Percentiles rank a stretch among this genome's conserved stretches.
These are phyloP conservation scores for Danio tinwini DNA, from an alignment of 2,797 vertebrate genomes.

Conservation along the genomic window DNA sequence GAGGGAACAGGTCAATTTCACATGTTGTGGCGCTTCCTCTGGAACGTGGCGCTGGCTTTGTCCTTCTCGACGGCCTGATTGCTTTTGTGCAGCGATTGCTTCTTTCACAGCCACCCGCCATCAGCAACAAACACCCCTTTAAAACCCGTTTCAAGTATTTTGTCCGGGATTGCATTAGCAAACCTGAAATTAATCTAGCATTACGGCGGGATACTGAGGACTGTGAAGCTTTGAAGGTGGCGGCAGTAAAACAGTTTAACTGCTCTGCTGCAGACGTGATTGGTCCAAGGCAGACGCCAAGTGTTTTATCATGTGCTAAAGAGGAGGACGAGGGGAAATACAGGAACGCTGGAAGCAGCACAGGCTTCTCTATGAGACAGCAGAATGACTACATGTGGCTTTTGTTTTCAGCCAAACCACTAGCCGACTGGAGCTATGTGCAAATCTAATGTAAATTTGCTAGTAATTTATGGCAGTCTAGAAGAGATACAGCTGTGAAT, in stretches of 20 bases:
- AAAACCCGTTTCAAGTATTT: conserved; percentile 65
- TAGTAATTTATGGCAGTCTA: no score
- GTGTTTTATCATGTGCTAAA: conserved; percentile 71
- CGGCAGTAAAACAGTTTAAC: conserved; percentile 72
- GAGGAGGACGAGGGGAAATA: conserved; percentile 60
- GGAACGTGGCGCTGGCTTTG: conserved; percentile 34
- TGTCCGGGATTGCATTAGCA: conserved; percentile 70
- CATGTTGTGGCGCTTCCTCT: conserved; percentile 51
- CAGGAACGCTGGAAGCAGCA: conserved; percentile 50
- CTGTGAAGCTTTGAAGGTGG: conserved; percentile 68
- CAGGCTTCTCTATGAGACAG: conserved; percentile 49
- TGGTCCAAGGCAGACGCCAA: conserved; percentile 66
- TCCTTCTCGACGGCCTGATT: conserved; percentile 48
- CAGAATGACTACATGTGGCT: conserved; percentile 17
- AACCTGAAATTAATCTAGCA: conserved; percentile 73
- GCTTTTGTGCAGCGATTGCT: conserved; percentile 58
- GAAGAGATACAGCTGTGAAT: no score
- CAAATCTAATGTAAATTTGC: no score
- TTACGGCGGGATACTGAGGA: conserved; percentile 70
- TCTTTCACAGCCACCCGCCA: conserved; percentile 44
- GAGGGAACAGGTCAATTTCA: conserved; percentile 58
- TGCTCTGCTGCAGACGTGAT: conserved; percentile 70
- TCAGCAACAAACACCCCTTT: conserved; percentile 30
- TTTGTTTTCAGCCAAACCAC: not conserved
- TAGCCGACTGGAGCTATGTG: not conserved